Percentiles rank a stretch among this genome's conserved stretches.
phyloP scores from a whole-genome alignment of 1,140 invertebrate genomes.

The Drosophila nigrodunni region DNA sequence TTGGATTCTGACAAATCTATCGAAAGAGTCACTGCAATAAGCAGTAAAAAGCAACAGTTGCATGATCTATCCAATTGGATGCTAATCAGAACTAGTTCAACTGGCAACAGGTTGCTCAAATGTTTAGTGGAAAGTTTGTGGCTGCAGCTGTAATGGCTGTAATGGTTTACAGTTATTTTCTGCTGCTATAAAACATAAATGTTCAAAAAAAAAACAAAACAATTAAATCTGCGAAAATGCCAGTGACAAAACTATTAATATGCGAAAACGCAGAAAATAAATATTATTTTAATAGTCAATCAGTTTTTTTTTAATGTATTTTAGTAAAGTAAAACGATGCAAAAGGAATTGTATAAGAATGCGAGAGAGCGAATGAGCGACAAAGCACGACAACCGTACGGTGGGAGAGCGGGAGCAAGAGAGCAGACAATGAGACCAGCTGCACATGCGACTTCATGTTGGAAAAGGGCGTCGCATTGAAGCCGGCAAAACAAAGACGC shows the following conservation, averaged over 20 bases:
- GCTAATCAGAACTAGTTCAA: slow-evolving; percentile 3
- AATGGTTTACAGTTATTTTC: slow-evolving; percentile 26
- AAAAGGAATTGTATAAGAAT: background rate
- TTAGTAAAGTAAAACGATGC: slow-evolving; percentile 2
- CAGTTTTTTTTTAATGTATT: background rate
- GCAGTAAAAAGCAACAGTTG: background rate
- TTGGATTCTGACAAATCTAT: too few species aligned
- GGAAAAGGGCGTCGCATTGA: slow-evolving; percentile 74
- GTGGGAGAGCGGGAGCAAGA: background rate
- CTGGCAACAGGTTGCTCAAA: slow-evolving; percentile 33
- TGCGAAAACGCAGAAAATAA: slow-evolving; percentile 11
- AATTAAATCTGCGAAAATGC: slow-evolving; percentile 3
- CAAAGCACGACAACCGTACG: background rate
- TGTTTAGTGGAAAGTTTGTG: slow-evolving; percentile 7
- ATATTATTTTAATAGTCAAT: slow-evolving; percentile 8
- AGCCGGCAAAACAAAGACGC: slow-evolving; percentile 82
- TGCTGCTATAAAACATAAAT: slow-evolving; percentile 25
- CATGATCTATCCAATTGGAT: slow-evolving; percentile 6
- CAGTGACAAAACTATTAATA: slow-evolving; percentile 25
- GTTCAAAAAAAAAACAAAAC: slow-evolving; percentile 7
- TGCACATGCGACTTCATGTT: slow-evolving; percentile 61
- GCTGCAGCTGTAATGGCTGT: background rate
- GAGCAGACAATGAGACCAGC: slow-evolving; percentile 33
- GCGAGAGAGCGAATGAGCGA: too few species aligned
- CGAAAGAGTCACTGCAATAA: too few species aligned